Evolutionary conservation across 1,140 invertebrate species (phyloP).

Genomic region (Melanaphis sacchari): DNA sequence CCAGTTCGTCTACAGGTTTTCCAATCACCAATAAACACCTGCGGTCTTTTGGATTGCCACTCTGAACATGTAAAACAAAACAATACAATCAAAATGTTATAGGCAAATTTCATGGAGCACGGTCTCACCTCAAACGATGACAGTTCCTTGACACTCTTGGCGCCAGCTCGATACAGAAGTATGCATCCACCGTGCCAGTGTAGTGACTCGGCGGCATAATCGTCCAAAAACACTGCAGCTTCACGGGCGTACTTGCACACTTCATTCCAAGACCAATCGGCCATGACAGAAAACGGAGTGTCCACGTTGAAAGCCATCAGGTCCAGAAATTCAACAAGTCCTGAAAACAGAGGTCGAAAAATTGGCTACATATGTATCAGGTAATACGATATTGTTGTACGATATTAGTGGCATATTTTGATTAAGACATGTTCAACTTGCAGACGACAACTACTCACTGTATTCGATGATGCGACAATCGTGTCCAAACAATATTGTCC

Average conservation of each 20-base stretch:
- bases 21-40: conserved; percentile 39
- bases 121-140: conserved; percentile 69
- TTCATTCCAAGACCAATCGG: conserved; percentile 66
- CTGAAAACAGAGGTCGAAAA: not conserved
- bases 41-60: conserved; percentile 36
- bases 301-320: not conserved
- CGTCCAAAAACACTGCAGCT: conserved; percentile 70
- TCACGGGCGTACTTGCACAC: conserved; percentile 69
- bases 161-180: conserved; percentile 67
- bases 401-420: not conserved
- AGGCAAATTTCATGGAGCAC: not conserved
- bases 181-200: conserved; percentile 72
- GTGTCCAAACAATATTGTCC: not conserved
- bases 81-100: not conserved
- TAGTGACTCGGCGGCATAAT: conserved; percentile 68
- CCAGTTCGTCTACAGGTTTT: conserved; percentile 30
- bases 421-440: not conserved
- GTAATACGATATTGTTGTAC: not conserved
- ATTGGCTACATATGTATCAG: not conserved
- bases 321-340: not conserved
- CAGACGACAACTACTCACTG: not conserved
- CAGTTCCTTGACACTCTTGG: conserved; percentile 68
- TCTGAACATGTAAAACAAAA: not conserved
- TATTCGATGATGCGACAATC: not conserved
- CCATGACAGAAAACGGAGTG: conserved; percentile 34